Evolutionary conservation across 2,888 invertebrate species (phyloP).

Genomic region (Apamea anceps): DNA sequence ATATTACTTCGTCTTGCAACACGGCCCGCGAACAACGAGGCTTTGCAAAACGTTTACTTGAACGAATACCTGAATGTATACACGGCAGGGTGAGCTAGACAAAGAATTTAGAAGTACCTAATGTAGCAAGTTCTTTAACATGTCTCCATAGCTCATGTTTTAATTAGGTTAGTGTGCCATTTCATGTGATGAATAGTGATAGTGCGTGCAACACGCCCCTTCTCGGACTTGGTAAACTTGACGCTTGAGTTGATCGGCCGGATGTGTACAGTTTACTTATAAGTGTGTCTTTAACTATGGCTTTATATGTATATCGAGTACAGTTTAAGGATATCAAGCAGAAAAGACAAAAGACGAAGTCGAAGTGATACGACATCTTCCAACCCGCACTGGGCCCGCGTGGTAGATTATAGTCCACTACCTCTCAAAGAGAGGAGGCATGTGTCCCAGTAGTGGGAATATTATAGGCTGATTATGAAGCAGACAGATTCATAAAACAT

Average conservation of each 20-base stretch:
- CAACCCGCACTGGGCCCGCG: neutral
- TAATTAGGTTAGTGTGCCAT: conserved; percentile 40
- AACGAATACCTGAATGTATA: conserved; percentile 66
- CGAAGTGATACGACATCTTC: neutral
- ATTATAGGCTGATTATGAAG: neutral
- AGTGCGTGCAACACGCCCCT: conserved; percentile 43
- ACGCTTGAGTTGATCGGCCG: conserved; percentile 28
- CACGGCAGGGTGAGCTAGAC: conserved; percentile 47
- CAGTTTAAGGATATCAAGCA: neutral
- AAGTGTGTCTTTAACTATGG: neutral
- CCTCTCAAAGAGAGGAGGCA: neutral
- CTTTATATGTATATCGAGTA: neutral
- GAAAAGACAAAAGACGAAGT: neutral
- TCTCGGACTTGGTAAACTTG: conserved; percentile 23
- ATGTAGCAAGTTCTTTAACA: conserved; percentile 19
- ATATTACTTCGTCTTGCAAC: conserved; percentile 80
- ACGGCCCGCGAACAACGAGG: conserved; percentile 78
- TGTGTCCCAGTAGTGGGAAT: neutral
- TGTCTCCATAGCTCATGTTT: conserved; percentile 6
- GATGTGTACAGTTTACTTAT: neutral
- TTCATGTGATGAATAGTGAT: conserved; percentile 28
- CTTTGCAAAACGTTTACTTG: conserved; percentile 79
- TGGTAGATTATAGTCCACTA: neutral
- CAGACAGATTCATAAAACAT: neutral
- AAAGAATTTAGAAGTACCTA: conserved; percentile 43